phyloP scores from a whole-genome alignment of 2,113 vertebrate genomes.

The Corapipo altera region DNA sequence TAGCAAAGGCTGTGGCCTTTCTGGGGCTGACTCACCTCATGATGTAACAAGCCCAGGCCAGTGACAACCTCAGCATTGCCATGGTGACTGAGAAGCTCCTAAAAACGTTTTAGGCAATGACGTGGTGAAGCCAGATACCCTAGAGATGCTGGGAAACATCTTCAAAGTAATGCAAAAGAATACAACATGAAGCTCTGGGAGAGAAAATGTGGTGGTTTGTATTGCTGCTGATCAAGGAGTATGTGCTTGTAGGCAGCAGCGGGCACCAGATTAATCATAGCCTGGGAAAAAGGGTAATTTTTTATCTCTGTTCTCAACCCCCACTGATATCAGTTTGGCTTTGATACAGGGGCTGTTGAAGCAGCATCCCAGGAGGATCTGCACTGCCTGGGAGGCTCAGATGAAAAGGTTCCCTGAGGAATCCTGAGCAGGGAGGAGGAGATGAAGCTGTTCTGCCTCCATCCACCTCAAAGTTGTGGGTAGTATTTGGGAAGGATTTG shows the following conservation, averaged over 20 bases:
- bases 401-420: background rate
- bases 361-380: background rate
- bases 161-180: background rate
- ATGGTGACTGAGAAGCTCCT: background rate
- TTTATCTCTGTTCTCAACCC: background rate
- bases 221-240: background rate
- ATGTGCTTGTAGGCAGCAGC: background rate
- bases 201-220: background rate
- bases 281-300: background rate
- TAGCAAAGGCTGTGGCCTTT: conserved; percentile 28
- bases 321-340: background rate
- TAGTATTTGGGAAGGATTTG: background rate
- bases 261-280: background rate
- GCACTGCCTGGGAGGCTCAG: background rate
- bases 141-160: background rate
- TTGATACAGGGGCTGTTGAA: background rate
- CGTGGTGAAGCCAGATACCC: background rate
- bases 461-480: background rate
- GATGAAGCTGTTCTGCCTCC: background rate
- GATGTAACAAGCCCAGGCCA: conserved; percentile 2
- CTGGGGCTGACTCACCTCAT: conserved; percentile 15
- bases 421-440: background rate
- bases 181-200: background rate
- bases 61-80: background rate
- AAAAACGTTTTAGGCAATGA: background rate